These are phyloP conservation scores for Nycticorax nycticorax DNA, from an alignment of 2,113 vertebrate species.

Conservation along the genomic window DNA sequence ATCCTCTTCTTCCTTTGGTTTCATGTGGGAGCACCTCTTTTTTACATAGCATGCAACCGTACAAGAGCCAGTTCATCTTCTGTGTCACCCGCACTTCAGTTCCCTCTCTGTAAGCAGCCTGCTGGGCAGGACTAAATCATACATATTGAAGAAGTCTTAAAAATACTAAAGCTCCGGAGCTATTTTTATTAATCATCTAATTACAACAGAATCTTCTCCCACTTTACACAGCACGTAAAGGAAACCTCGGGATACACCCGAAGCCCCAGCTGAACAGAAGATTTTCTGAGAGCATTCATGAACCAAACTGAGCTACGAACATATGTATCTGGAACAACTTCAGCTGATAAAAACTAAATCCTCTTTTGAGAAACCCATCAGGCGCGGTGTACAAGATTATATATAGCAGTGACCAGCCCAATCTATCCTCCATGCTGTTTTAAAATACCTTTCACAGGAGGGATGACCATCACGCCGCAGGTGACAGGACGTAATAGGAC, in stretches of 20 bases:
- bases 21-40: not conserved
- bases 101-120: not conserved
- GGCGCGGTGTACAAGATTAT: not conserved
- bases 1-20: not conserved
- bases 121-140: not conserved
- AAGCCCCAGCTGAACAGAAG: not conserved
- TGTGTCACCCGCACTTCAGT: not conserved
- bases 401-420: not conserved
- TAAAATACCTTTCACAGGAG: not conserved
- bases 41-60: not conserved
- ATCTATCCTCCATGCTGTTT: not conserved
- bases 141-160: not conserved
- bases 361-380: not conserved
- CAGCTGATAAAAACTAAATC: not conserved
- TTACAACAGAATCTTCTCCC: not conserved
- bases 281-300: not conserved
- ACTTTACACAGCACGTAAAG: rapidly evolving
- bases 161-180: not conserved
- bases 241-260: not conserved
- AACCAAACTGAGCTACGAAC: not conserved
- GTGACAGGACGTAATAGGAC: not conserved
- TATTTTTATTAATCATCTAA: not conserved
- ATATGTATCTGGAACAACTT: not conserved
- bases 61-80: not conserved
- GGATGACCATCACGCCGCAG: not conserved